These are phyloP conservation scores for Eolophus roseicapilla DNA, from an alignment of 2,113 vertebrate genomes.

Conservation along the genomic window DNA sequence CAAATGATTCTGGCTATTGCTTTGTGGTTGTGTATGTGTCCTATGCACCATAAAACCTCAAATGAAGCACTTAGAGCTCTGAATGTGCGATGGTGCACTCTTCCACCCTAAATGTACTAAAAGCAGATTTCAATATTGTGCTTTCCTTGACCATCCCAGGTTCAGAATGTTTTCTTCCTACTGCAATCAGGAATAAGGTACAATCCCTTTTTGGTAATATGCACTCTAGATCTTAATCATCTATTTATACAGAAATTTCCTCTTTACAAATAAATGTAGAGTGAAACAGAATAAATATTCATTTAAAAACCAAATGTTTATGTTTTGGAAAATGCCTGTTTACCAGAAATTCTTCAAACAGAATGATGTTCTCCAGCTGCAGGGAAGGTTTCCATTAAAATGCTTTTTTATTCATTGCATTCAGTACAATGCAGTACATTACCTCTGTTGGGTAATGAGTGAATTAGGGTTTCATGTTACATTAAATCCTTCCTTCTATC, in stretches of 20 bases:
- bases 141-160: background rate
- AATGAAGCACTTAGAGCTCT: background rate
- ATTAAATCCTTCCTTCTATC: slow-evolving; percentile 43
- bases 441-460: background rate
- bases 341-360: slow-evolving; percentile 50
- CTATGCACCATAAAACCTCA: background rate
- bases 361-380: slow-evolving; percentile 54
- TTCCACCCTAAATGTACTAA: background rate
- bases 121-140: background rate
- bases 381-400: slow-evolving; percentile 44
- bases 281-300: slow-evolving; percentile 34
- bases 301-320: slow-evolving; percentile 44
- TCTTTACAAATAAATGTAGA: slow-evolving; percentile 57
- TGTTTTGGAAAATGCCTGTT: slow-evolving; percentile 55
- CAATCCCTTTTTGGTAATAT: background rate
- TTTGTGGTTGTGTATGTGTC: background rate
- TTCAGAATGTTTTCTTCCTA: slow-evolving; percentile 33
- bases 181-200: background rate
- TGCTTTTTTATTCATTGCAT: background rate
- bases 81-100: background rate
- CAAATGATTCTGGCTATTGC: background rate
- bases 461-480: slow-evolving; percentile 28
- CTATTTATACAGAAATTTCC: slow-evolving; percentile 63
- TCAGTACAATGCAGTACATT: background rate
- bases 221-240: slow-evolving; percentile 41